Evolutionary conservation across 2,797 vertebrate species (phyloP).

Genomic region (Lithobates pipiens): DNA sequence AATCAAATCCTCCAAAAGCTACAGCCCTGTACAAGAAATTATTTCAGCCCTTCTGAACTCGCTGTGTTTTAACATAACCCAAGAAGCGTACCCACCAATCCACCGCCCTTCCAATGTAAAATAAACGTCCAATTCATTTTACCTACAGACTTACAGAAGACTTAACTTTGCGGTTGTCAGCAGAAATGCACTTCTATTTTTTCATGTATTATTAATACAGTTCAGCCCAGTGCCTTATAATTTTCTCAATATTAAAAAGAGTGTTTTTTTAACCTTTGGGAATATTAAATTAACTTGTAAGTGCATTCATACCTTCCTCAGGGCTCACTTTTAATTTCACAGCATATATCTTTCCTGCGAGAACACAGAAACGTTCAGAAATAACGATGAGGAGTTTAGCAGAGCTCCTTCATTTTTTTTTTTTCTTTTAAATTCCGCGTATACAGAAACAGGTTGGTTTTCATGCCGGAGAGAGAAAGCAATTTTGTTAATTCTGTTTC

Average conservation of each 20-base stretch:
- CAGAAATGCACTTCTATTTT: neutral
- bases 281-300: slow-evolving; percentile 30
- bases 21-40: too few species aligned
- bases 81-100: neutral
- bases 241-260: slow-evolving; percentile 19
- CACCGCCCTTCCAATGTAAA: neutral
- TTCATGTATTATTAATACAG: slow-evolving; percentile 16
- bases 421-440: neutral
- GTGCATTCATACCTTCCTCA: neutral
- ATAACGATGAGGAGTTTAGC: slow-evolving; percentile 35
- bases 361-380: slow-evolving; percentile 42
- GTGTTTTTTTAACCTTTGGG: slow-evolving; percentile 29
- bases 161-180: slow-evolving; percentile 19
- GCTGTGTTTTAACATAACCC: too few species aligned
- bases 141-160: slow-evolving; percentile 6
- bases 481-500: slow-evolving; percentile 68
- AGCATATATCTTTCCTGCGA: slow-evolving; percentile 23
- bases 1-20: too few species aligned
- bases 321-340: slow-evolving; percentile 33
- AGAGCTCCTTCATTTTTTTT: neutral
- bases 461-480: slow-evolving; percentile 57
- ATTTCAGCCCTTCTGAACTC: too few species aligned
- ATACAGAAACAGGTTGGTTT: slow-evolving; percentile 53
- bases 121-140: slow-evolving; percentile 18
- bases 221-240: neutral